Conservation (phyloP, 2,888 invertebrate genomes). For the Chelonus formosanus region DNA sequence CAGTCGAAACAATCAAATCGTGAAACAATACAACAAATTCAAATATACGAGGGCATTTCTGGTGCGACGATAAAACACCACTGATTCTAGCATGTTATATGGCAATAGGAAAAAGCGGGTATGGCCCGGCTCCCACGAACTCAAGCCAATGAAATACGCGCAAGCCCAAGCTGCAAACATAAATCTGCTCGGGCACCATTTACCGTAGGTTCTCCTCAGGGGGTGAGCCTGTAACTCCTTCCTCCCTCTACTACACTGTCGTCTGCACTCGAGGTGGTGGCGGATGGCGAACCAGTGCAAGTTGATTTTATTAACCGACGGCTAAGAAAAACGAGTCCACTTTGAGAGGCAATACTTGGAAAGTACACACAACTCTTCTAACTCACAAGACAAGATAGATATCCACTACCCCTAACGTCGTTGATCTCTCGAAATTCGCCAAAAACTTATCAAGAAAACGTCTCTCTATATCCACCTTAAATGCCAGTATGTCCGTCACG, state of each 20-base stretch:
- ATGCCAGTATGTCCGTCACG: slow-evolving; percentile 59
- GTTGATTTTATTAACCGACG: slow-evolving; percentile 58
- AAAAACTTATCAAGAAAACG: slow-evolving; percentile 32
- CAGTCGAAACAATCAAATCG: slow-evolving; percentile 20
- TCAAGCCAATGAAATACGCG: slow-evolving; percentile 46
- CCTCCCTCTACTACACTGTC: slow-evolving; percentile 24
- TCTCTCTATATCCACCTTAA: slow-evolving; percentile 14
- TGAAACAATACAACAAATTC: slow-evolving; percentile 19
- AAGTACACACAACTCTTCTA: neutral
- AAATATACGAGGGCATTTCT: slow-evolving; percentile 25
- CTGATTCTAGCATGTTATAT: slow-evolving; percentile 40
- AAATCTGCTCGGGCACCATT: slow-evolving; percentile 46
- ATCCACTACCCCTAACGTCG: slow-evolving; percentile 12
- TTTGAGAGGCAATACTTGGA: slow-evolving; percentile 26
- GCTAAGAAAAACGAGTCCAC: slow-evolving; percentile 53
- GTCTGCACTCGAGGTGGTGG: neutral
- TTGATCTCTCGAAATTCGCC: slow-evolving; percentile 20
- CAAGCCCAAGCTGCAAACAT: slow-evolving; percentile 46
- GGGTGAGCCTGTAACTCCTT: slow-evolving; percentile 21
- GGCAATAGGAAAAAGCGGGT: slow-evolving; percentile 47
- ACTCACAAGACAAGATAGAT: slow-evolving; percentile 8
- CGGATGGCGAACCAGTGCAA: slow-evolving; percentile 17
- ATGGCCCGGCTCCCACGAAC: slow-evolving; percentile 43
- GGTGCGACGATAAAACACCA: slow-evolving; percentile 48
- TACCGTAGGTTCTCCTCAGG: slow-evolving; percentile 38